Conservation (phyloP, 1,140 invertebrate species). For the Stegodyphus dumicola region DNA sequence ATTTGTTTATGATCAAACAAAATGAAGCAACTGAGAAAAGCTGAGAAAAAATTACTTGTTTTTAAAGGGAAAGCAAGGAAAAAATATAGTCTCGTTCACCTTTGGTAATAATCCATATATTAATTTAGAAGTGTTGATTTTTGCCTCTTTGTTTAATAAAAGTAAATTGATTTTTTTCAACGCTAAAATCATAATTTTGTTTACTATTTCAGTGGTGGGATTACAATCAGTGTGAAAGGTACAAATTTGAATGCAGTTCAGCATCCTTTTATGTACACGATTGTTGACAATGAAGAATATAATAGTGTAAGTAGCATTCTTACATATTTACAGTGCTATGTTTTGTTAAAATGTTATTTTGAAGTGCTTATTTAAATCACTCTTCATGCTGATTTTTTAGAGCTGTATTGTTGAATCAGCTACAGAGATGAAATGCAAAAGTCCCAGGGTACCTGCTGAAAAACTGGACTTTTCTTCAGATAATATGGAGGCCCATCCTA, state of each 20-base stretch:
- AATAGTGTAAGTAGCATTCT: constrained; percentile 74
- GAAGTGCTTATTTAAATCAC: not conserved
- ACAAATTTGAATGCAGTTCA: constrained; percentile 89
- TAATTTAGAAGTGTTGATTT: too few species aligned
- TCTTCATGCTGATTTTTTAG: constrained; percentile 20
- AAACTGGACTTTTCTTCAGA: constrained; percentile 71
- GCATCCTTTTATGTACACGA: constrained; percentile 91
- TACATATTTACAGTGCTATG: not conserved
- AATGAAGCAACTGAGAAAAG: too few species aligned
- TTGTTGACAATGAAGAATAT: constrained; percentile 81
- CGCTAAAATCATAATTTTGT: not conserved
- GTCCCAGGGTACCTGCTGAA: constrained; percentile 77
- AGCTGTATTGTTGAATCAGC: constrained; percentile 73
- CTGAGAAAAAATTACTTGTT: too few species aligned
- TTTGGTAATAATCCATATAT: too few species aligned
- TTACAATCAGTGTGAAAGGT: constrained; percentile 88
- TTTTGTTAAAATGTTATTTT: not conserved
- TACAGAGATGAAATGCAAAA: constrained; percentile 86
- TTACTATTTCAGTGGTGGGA: constrained; percentile 77
- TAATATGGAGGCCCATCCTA: constrained; percentile 40
- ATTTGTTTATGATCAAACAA: too few species aligned
- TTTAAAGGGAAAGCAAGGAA: too few species aligned
- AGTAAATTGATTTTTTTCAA: too few species aligned
- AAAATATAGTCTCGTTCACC: too few species aligned
- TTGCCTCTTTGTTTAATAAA: too few species aligned